Conservation (phyloP, 2,797 vertebrate species). For the Siniperca scherzeri region DNA sequence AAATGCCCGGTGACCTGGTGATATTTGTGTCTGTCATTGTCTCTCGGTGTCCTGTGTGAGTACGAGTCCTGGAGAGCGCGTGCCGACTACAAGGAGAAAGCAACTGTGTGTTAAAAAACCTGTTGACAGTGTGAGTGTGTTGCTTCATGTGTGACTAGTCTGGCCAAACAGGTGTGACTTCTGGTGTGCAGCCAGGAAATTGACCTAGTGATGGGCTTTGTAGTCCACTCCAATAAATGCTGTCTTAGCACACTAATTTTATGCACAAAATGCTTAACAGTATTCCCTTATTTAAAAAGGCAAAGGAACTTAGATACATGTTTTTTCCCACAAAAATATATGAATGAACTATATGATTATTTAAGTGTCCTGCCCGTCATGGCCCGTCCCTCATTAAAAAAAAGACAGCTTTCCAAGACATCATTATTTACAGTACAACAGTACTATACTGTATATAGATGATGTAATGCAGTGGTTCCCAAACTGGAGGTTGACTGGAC, state of each 20-base stretch:
- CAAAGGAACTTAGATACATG: neutral
- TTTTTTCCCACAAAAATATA: neutral
- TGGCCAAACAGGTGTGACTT: conserved; percentile 38
- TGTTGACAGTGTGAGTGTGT: conserved; percentile 14
- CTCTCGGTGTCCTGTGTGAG: conserved; percentile 16
- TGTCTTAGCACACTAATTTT: neutral
- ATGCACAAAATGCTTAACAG: neutral
- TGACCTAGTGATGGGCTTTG: neutral
- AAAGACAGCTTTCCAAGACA: too few species aligned
- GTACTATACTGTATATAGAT: neutral
- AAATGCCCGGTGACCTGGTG: conserved; percentile 27
- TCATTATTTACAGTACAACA: too few species aligned
- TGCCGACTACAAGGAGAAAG: conserved; percentile 19
- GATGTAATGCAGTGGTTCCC: neutral
- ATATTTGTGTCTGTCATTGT: conserved; percentile 53
- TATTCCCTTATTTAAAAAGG: neutral
- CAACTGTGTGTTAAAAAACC: conserved; percentile 8
- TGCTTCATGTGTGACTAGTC: conserved; percentile 9
- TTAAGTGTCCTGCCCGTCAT: neutral
- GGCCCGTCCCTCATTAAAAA: too few species aligned
- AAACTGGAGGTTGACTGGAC: neutral
- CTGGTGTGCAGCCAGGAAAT: conserved; percentile 27
- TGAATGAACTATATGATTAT: neutral
- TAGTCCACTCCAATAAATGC: neutral
- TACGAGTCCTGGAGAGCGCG: conserved; percentile 5